These are phyloP conservation scores for Melinaea marsaeus DNA, from an alignment of 2,888 invertebrate genomes.

Conservation along the genomic window DNA sequence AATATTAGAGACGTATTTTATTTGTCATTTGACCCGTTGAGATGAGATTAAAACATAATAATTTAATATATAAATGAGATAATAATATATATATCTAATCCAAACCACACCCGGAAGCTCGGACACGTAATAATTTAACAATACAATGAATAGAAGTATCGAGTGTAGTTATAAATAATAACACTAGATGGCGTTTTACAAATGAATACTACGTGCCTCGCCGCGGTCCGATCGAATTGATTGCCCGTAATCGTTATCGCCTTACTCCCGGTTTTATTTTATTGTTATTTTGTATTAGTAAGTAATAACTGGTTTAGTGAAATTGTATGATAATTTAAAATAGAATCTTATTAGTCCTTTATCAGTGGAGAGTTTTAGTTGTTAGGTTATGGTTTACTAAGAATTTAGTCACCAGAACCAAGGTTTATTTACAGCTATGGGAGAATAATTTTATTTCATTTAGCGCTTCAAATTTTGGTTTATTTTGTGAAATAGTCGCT, in stretches of 20 bases:
- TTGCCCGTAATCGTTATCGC: constrained; percentile 23
- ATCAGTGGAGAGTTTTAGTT: too few species aligned
- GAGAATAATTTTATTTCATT: too few species aligned
- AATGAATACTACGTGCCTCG: constrained; percentile 65
- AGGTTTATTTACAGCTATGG: too few species aligned
- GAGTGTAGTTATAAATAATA: constrained; percentile 59
- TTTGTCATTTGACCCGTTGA: too few species aligned
- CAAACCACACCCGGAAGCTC: constrained; percentile 8
- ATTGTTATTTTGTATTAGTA: constrained; percentile 20
- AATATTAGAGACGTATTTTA: too few species aligned
- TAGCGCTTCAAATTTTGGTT: too few species aligned
- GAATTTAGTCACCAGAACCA: too few species aligned
- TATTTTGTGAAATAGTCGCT: too few species aligned
- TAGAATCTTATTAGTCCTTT: neutral
- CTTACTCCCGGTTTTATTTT: constrained; percentile 15
- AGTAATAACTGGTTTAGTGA: constrained; percentile 9
- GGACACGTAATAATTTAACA: constrained; percentile 11
- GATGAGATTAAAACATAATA: too few species aligned
- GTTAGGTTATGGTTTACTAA: too few species aligned
- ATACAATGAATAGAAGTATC: constrained; percentile 34
- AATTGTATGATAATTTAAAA: neutral
- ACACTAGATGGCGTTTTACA: constrained; percentile 66
- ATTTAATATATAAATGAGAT: neutral
- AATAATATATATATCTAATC: neutral
- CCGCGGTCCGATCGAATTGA: constrained; percentile 39